A percentile compares a stretch with the other conserved stretches of the same genome.
Conservation (phyloP, 1,140 invertebrate species). For the Hylyphantes graminicola region DNA sequence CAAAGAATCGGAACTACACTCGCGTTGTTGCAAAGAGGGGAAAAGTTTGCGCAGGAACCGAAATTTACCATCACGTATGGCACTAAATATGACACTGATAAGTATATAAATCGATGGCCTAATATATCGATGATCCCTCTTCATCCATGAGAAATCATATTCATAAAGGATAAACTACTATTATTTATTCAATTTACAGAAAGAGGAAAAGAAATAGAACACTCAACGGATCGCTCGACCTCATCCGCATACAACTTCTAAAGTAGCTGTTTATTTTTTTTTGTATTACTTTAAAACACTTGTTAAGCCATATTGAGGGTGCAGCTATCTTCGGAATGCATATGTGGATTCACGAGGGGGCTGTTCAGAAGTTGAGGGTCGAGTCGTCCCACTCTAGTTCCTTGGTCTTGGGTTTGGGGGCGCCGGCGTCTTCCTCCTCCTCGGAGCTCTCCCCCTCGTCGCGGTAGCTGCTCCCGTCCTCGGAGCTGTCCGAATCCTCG, state of each 20-base stretch:
- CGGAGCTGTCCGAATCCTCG: slow-evolving; percentile 74
- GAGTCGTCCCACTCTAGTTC: slow-evolving; percentile 78
- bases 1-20: slow-evolving; percentile 26
- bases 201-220: slow-evolving; percentile 39
- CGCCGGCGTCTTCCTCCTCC: slow-evolving; percentile 69
- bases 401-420: slow-evolving; percentile 66
- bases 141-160: slow-evolving; percentile 57
- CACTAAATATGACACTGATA: slow-evolving; percentile 61
- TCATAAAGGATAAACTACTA: slow-evolving; percentile 49
- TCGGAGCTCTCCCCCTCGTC: slow-evolving; percentile 71
- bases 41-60: slow-evolving; percentile 50
- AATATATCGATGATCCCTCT: slow-evolving; percentile 57
- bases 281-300: slow-evolving; percentile 9
- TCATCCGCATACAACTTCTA: slow-evolving; percentile 59
- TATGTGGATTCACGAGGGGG: slow-evolving; percentile 54
- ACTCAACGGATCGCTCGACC: slow-evolving; percentile 34
- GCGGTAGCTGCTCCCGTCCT: slow-evolving; percentile 71
- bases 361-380: slow-evolving; percentile 71
- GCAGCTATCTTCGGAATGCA: slow-evolving; percentile 58
- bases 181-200: slow-evolving; percentile 54
- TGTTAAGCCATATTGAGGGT: slow-evolving; percentile 26
- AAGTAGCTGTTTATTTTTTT: slow-evolving; percentile 52
- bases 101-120: slow-evolving; percentile 60
- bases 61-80: slow-evolving; percentile 59
- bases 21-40: slow-evolving; percentile 32